Evolutionary conservation across 2,888 invertebrate genomes (phyloP), one percentile per base, ranked within the genome.

Genomic region (Caprella mutica): DNA sequence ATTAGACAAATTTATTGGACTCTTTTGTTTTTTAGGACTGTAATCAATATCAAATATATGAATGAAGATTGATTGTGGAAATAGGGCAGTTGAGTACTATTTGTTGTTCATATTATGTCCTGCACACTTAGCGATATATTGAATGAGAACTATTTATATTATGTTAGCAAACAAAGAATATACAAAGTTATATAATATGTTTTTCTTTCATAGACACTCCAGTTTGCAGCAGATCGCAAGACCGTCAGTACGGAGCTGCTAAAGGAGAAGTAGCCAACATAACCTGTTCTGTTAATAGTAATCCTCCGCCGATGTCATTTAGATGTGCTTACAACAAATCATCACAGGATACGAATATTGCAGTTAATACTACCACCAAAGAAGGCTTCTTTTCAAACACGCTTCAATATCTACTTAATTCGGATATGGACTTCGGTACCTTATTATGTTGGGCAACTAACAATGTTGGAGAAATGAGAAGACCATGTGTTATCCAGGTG

Each of bases 271-370:
- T 21, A 5, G 30, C 30, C 17, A 48, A 48, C 19, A 30, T 48
- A 2, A 48, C 29, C 17, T 48, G 48, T 23, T 3, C 48, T 8
- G 48, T 48, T 1, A 30, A n/a, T 30, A 48, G 48, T 30, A 27
- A 48, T 14, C 48, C 48, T n/a, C 29, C 48, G 19, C 48, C 48
- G 8, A 17, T 48, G 26, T 48, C 48, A 1, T 48, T 48, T 30
- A 27, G 48, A 48, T 48, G 48, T 27, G 48, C 48, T 8, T 48
- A 30, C 30, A 48, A 48, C 48, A 48, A 30, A 30, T 48, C 17
- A 29, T n/a, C n/a, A n/a, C n/a, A n/a, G n/a, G n/a, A n/a, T n/a
- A n/a, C n/a, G n/a, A n/a, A n/a, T n/a, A n/a, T n/a, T n/a, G n/a
- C n/a, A n/a, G n/a, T n/a, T n/a, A n/a, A n/a, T n/a, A n/a, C n/a